Conservation (phyloP, 2,113 vertebrate genomes). For the Callithrix jacchus region DNA sequence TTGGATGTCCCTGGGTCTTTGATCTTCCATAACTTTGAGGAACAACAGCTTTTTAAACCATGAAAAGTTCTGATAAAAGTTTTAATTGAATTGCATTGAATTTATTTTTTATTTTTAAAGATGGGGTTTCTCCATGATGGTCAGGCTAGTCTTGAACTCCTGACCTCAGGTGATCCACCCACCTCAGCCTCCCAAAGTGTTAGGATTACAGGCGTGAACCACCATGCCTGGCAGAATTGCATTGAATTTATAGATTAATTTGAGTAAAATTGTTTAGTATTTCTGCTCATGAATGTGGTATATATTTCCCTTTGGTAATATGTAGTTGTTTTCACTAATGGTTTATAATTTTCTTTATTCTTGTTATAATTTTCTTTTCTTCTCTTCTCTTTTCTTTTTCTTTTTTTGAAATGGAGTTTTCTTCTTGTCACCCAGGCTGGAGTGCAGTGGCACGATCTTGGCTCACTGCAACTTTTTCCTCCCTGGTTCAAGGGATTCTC, state of each 20-base stretch:
- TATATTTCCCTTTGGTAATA: neutral
- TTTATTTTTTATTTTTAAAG: neutral
- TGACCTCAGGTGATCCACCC: too few relatives aligned
- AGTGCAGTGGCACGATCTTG: too few relatives aligned
- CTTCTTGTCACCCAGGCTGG: too few relatives aligned
- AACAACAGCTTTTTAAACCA: neutral
- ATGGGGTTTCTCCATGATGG: too few relatives aligned
- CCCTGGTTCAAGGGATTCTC: too few relatives aligned
- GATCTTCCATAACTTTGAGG: neutral
- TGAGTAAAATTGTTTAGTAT: neutral
- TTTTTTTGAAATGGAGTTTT: too few relatives aligned
- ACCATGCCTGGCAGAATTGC: neutral
- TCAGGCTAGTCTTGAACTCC: too few relatives aligned
- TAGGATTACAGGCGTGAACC: too few relatives aligned
- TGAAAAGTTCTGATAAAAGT: neutral
- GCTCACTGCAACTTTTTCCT: too few relatives aligned
- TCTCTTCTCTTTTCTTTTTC: too few relatives aligned
- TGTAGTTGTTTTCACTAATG: neutral
- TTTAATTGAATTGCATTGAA: neutral
- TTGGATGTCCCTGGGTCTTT: neutral
- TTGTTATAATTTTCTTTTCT: too few relatives aligned
- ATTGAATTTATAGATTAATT: neutral
- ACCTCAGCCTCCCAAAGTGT: too few relatives aligned
- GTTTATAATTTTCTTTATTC: slow-evolving; percentile 6
- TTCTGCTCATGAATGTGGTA: neutral